Evolutionary conservation across 1,140 invertebrate genomes (phyloP).

Genomic region (Zaprionus davidi): DNA sequence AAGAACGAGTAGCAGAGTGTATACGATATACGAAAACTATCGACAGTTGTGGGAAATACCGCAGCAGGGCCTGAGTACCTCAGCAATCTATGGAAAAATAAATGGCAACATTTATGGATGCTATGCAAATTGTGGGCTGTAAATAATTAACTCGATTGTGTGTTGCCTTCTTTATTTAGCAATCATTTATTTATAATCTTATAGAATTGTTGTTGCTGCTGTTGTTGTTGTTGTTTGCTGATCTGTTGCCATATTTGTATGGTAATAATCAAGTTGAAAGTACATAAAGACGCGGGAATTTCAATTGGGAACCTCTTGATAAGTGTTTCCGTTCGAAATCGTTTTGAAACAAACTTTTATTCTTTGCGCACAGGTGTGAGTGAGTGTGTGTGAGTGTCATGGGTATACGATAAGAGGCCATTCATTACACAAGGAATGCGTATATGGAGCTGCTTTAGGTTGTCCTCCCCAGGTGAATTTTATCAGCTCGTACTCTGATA

Average conservation of each 20-base stretch:
- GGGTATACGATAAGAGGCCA: constrained; percentile 35
- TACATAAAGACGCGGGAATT: background rate
- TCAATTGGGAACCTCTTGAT: constrained; percentile 3
- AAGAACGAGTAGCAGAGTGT: background rate
- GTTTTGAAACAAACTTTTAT: background rate
- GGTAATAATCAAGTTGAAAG: constrained; percentile 3
- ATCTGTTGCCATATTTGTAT: constrained; percentile 5
- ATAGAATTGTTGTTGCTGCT: background rate
- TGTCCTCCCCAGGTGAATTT: constrained; percentile 12
- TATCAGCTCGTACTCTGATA: constrained; percentile 32
- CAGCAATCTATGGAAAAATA: background rate
- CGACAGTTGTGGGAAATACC: background rate
- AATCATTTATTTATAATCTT: background rate
- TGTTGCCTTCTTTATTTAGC: constrained; percentile 2
- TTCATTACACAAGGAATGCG: constrained; percentile 55
- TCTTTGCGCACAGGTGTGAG: background rate
- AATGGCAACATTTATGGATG: background rate
- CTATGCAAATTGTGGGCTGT: constrained; percentile 1
- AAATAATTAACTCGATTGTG: constrained; percentile 6
- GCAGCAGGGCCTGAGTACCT: background rate
- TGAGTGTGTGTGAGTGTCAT: constrained; percentile 31
- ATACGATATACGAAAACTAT: background rate
- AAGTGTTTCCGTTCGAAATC: constrained; percentile 6
- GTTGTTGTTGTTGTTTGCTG: background rate
- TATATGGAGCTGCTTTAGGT: constrained; percentile 13